A percentile compares a stretch with the other conserved stretches of the same genome.
Conservation (phyloP, 2,797 vertebrate genomes). For the Crossoptilon crossoptilon region DNA sequence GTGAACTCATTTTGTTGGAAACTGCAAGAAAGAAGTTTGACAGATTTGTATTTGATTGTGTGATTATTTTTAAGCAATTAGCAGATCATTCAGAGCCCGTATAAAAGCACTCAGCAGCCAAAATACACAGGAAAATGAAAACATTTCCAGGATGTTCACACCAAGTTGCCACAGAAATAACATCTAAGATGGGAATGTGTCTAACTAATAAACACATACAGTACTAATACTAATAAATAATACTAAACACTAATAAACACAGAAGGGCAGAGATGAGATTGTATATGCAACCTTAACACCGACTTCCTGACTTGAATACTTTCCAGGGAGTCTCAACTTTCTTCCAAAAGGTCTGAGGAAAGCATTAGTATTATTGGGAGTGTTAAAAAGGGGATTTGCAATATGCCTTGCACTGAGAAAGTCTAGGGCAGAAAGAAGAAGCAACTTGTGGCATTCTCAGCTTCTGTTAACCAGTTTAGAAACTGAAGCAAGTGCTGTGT, state of each 20-base stretch:
- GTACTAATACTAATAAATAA: too few species aligned
- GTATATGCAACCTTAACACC: background rate
- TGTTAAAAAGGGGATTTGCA: background rate
- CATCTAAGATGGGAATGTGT: background rate
- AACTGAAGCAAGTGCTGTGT: background rate
- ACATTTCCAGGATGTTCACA: background rate
- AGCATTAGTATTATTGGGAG: background rate
- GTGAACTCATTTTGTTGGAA: background rate
- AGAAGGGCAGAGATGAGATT: background rate
- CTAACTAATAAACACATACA: background rate
- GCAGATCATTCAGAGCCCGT: constrained; percentile 4
- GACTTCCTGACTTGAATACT: background rate
- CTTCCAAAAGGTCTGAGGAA: background rate
- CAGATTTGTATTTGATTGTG: constrained; percentile 39
- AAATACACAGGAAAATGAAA: background rate
- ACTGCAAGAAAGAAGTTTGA: background rate
- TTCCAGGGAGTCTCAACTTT: background rate
- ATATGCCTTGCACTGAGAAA: background rate
- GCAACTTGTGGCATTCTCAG: background rate
- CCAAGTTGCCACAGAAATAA: background rate
- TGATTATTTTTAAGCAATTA: constrained; percentile 42
- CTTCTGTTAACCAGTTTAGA: background rate
- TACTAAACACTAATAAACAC: background rate
- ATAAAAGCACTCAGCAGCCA: background rate
- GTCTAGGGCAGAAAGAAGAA: background rate